Evolutionary conservation across 2,888 invertebrate genomes (phyloP), one percentile per base, ranked within the genome.

Genomic region (Heteropelma amictum): DNA sequence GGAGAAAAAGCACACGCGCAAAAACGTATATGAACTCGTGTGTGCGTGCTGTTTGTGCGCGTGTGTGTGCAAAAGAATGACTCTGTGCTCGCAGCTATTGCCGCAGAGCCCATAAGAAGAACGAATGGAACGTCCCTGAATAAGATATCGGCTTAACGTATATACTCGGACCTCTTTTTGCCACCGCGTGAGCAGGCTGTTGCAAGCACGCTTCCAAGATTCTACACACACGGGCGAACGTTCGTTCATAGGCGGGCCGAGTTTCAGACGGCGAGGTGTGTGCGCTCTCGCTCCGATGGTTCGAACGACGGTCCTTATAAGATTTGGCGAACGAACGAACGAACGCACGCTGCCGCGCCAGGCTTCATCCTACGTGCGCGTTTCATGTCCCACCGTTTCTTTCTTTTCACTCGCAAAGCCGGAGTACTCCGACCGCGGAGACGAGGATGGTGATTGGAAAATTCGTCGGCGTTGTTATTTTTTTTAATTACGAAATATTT

Each of bases 91-190:
- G 51, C 53, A 53, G 69, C 54, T 53, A n/a, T n/a, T n/a, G n/a
- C n/a, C n/a, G 19, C 14, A 80, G 80, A 79, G 76, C 80, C 83
- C 82, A 82, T 85, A 85, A 86, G 85, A 86, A 85, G 85, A 85
- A 85, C 87, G 85, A 86, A 87, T 86, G 87, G 85, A 86, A 85
- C 85, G 84, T 85, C 85, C 83, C 82, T 85, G 87, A 88, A 87
- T 88, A 88, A 88, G 88, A 88, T 88, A 88, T 88, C 87, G 86
- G 83, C 81, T 84, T 85, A 86, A 83, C 84, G 82, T 82, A n/a
- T n/a, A n/a, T n/a, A 82, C 81, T 51, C 71, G 75, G 83, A 76
- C 78, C 71, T 79, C 77, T 83, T 83, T 83, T 72, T 72, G 80
- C 78, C 77, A 77, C 74, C 81, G 80, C 80, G 77, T 81, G 76